Conservation (phyloP, 2,113 vertebrate genomes). For the Microcebus ravelobensis region DNA sequence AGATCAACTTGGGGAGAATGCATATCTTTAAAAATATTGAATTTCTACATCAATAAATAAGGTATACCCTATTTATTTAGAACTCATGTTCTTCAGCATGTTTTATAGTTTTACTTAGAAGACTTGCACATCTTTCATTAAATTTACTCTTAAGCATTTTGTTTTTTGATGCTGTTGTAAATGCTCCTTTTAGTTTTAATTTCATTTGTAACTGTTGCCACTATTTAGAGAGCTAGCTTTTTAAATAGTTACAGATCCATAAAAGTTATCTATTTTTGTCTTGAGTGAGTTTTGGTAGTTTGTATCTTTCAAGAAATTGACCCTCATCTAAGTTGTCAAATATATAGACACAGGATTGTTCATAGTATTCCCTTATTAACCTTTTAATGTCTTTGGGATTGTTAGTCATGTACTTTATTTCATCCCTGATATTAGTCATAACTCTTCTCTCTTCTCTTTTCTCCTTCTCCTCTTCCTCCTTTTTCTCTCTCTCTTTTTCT, state of each 20-base stretch:
- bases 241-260: not conserved
- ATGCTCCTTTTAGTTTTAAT: not conserved
- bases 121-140: not conserved
- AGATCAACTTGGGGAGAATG: not conserved
- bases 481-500: not conserved
- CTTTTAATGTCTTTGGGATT: not conserved
- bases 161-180: not conserved
- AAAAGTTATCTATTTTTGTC: not conserved
- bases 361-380: not conserved
- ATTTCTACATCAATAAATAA: slow-evolving; percentile 29
- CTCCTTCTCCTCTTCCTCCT: not conserved
- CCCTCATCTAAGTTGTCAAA: not conserved
- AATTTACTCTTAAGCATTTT: not conserved
- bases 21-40: not conserved
- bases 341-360: not conserved
- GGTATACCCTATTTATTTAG: not conserved
- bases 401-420: not conserved
- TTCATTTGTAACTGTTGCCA: slow-evolving; percentile 1
- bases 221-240: not conserved
- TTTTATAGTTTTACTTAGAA: not conserved
- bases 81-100: not conserved
- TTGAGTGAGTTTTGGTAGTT: not conserved
- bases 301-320: not conserved
- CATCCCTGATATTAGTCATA: not conserved
- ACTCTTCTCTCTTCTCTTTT: not conserved